Conservation (phyloP, 2,888 invertebrate genomes). For the Drosophila sordidapex region DNA sequence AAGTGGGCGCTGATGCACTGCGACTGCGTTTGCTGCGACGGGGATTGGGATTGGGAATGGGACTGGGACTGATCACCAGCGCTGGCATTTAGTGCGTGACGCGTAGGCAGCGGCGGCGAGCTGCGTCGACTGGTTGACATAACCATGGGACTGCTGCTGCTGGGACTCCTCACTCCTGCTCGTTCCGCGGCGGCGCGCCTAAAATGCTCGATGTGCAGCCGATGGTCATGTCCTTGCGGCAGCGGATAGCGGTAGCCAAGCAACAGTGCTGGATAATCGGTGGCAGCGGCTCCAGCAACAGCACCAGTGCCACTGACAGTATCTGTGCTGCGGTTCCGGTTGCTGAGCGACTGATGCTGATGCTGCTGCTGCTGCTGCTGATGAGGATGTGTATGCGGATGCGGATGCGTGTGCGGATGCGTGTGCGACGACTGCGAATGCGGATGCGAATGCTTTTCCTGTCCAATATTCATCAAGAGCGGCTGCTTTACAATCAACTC, state of each 20-base stretch:
- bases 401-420: constrained; percentile 36
- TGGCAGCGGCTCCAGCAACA: constrained; percentile 11
- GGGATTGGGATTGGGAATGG: constrained; percentile 54
- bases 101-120: constrained; percentile 86
- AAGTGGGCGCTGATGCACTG: constrained; percentile 85
- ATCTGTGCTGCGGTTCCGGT: constrained; percentile 28
- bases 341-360: constrained; percentile 19
- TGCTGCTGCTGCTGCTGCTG: constrained; percentile 22
- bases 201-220: constrained; percentile 33
- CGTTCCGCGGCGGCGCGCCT: constrained; percentile 38
- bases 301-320: constrained; percentile 17
- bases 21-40: constrained; percentile 32
- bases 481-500: constrained; percentile 59
- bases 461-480: constrained; percentile 83
- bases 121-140: constrained; percentile 90
- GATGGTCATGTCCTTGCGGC: constrained; percentile 72
- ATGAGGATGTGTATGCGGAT: constrained; percentile 39
- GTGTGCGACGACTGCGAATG: constrained; percentile 51
- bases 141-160: constrained; percentile 84
- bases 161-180: constrained; percentile 32
- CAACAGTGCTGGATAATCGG: constrained; percentile 50
- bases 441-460: constrained; percentile 70
- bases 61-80: constrained; percentile 72
- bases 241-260: constrained; percentile 62
- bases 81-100: constrained; percentile 22